Conservation (phyloP, 92 coral and sea anemone species). For the Scolanthus callimorphus region DNA sequence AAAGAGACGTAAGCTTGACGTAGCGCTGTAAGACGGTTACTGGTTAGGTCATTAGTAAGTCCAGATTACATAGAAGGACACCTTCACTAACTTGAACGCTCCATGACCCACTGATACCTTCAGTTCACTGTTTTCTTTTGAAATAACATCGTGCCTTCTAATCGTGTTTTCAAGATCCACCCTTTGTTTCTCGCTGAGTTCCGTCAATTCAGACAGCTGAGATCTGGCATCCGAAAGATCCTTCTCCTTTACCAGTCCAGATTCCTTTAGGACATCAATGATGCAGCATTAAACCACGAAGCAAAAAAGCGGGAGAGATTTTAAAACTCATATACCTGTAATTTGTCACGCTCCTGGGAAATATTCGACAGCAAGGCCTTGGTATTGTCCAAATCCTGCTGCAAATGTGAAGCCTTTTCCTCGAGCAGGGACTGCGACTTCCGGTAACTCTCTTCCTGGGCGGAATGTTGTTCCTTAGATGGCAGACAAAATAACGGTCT, state of each 20-base stretch:
- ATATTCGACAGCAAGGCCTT: slow-evolving; percentile 50
- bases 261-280: background rate
- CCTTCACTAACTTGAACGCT: too few relatives aligned
- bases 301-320: background rate
- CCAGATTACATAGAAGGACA: too few relatives aligned
- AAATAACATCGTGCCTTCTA: slow-evolving; percentile 41
- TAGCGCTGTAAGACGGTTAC: too few relatives aligned
- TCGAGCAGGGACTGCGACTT: too few relatives aligned
- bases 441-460: too few relatives aligned
- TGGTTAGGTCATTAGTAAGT: too few relatives aligned
- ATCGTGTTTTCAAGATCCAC: slow-evolving; percentile 35
- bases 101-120: too few relatives aligned
- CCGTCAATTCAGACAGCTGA: background rate
- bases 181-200: slow-evolving; percentile 8
- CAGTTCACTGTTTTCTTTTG: slow-evolving; percentile 15
- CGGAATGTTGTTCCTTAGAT: too few relatives aligned
- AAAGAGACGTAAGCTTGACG: too few relatives aligned
- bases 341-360: slow-evolving; percentile 35
- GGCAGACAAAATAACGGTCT: too few relatives aligned
- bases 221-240: background rate
- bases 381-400: slow-evolving; percentile 43
- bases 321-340: slow-evolving; percentile 35
- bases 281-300: background rate
- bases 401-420: too few relatives aligned
- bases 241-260: background rate